Evolutionary conservation across 1,140 invertebrate species (phyloP), one percentile per base, ranked within the genome.

Genomic region (Helicoverpa zea): DNA sequence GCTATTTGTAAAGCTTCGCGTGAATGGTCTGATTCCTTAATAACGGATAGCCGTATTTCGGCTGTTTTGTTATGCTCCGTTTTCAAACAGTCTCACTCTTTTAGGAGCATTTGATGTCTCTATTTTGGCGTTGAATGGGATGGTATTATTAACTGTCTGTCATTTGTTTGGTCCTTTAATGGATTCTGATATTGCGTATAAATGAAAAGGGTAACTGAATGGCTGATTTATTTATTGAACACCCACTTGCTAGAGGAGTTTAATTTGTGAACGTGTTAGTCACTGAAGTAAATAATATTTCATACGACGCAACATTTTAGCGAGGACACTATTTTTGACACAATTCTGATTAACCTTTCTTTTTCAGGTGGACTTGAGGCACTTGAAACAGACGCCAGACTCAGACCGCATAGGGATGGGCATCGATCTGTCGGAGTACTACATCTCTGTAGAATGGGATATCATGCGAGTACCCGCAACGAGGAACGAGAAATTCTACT

Each of bases 401-500:
- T 98, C 97, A 30, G 97, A 98, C 91, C 96, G 97, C 82, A 98
- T 98, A 88, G 97, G 97, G 79, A 96, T 98, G 87, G 98, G 98
- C 59, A 99, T 99, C 87, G 98, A 99, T 94, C 95, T 99, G 59
- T 98, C 98, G 88, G 98, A 99, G 91, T 99, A 99, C 92, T 99
- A 99, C 96, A 98, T 99, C 90, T 99, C 98, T 87, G 98, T 99
- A 23, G 99, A 99, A 95, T 99, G 99, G 99, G 98, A 99, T 95
- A 98, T 99, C 85, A 97, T 99, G 97, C 96, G 96, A 78, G 98
- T 98, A 85, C 98, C 98, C 78, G 98, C 98, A 7, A 96, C 97
- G 74, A 96, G 98, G 80, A 98, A 98, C 90, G 98, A 98, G 88
- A 98, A 98, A 90, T 98, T 98, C 93, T 98, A 98, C 95, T 97